These are phyloP conservation scores for Sphinx pinastri DNA, from an alignment of 2,888 invertebrate genomes.

Conservation along the genomic window DNA sequence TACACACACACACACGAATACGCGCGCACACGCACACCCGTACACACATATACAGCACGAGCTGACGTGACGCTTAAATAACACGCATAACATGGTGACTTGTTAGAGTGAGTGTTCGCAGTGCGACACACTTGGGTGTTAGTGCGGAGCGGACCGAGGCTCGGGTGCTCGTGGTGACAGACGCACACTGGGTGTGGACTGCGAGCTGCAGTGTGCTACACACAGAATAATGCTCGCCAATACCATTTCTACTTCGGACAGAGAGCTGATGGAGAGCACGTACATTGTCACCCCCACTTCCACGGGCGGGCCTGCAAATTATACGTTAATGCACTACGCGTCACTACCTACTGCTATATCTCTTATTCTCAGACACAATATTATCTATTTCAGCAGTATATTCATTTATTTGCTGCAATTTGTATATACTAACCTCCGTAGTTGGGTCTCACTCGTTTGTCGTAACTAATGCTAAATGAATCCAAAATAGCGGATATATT, in stretches of 20 bases:
- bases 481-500: conserved; percentile 96
- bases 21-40: background rate
- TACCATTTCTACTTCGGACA: conserved; percentile 92
- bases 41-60: background rate
- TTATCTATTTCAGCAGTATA: background rate
- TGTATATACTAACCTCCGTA: conserved; percentile 90
- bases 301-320: conserved; percentile 88
- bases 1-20: background rate
- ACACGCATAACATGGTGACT: conserved; percentile 7
- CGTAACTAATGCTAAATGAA: conserved; percentile 96
- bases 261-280: conserved; percentile 93
- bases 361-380: background rate
- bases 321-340: conserved; percentile 31
- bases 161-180: conserved; percentile 29
- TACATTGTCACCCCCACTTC: conserved; percentile 93
- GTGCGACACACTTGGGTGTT: conserved; percentile 20
- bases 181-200: conserved; percentile 38
- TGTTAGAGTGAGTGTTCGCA: conserved; percentile 10
- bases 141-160: conserved; percentile 34
- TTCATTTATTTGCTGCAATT: background rate
- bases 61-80: background rate
- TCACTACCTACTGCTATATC: background rate
- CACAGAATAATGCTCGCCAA: conserved; percentile 39
- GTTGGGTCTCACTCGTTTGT: conserved; percentile 98
- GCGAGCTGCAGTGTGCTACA: conserved; percentile 35